A percentile compares a stretch with the other conserved stretches of the same genome.
These are phyloP conservation scores for Bombus picipes DNA, from an alignment of 1,140 invertebrate species.

Conservation along the genomic window DNA sequence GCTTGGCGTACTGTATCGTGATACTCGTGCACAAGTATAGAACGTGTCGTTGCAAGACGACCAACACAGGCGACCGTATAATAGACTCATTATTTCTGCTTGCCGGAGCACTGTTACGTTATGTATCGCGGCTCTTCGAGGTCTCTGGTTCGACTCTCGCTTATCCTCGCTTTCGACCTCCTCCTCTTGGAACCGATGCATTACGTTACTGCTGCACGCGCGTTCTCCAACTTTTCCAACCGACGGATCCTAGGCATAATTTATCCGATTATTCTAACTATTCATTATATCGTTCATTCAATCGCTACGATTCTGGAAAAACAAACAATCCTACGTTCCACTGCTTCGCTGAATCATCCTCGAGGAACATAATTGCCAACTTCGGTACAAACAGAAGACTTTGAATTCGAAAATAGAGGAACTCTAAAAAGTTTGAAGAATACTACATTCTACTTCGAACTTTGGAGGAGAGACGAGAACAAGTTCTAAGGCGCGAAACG, in stretches of 20 bases:
- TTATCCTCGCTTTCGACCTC: conserved; percentile 79
- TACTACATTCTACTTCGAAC: too few species aligned
- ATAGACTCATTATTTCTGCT: conserved; percentile 80
- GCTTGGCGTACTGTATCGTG: conserved; percentile 41
- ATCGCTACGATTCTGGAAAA: neutral
- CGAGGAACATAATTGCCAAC: neutral
- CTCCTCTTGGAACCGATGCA: conserved; percentile 72
- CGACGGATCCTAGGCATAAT: conserved; percentile 4
- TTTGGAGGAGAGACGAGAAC: neutral
- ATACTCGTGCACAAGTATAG: conserved; percentile 15
- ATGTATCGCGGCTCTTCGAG: conserved; percentile 76
- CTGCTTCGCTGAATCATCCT: neutral
- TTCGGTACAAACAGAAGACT: neutral
- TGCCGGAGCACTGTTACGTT: conserved; percentile 78
- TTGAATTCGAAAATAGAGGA: neutral
- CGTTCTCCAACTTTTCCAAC: conserved; percentile 25
- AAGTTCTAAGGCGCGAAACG: too few species aligned
- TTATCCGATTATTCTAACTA: neutral
- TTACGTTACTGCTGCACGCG: conserved; percentile 24
- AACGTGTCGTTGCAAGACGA: conserved; percentile 62
- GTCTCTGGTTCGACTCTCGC: conserved; percentile 77
- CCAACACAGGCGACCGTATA: conserved; percentile 75
- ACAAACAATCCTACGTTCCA: neutral
- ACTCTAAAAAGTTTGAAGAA: too few species aligned
- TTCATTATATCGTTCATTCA: conserved; percentile 1